Evolutionary conservation across 2,888 invertebrate genomes (phyloP), one percentile per base, ranked within the genome.

Genomic region (Drosophila gaucha): DNA sequence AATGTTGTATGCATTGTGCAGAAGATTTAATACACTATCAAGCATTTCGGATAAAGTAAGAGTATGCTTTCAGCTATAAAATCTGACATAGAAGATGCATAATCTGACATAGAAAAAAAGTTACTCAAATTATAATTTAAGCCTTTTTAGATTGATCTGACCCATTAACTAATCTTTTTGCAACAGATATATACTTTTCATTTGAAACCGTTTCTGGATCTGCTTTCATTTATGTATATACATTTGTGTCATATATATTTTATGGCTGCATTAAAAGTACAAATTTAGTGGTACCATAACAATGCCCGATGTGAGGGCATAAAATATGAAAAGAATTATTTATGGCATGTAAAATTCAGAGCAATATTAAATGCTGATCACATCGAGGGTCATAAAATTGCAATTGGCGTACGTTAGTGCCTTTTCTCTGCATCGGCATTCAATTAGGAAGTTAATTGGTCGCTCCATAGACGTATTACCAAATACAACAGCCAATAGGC

Each of bases 401-500:
- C 77, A 80, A 84, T 77, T 69, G 74, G 28, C 18, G 33, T 8
- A 36, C n/a, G 16, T 22, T 62, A 41, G 41, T 58, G 59, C 46
- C 55, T 56, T 47, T 36, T 64, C 58, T 68, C 46, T 52, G 56
- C 65, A 71, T 71, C 71, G 79, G 55, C 67, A 89, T 85, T 88
- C 78, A 88, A 88, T 87, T 87, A 86, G 78, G 59, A 73, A 65
- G 56, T 73, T 78, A 85, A 86, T 88, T 80, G 82, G 77, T 60
- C 62, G 66, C 58, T 66, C 52, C 47, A 57, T 49, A 47, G 58
- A 62, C 44, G 71, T 52, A 64, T 75, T 75, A 52, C 43, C 33
- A 14, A 68, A 71, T 39, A 67, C 47, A 68, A 85, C 58, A 57
- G 64, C 74, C 62, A 56, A 24, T 72, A 62, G 63, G 28, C 20